Percentiles rank a stretch among this genome's conserved stretches.
Evolutionary conservation across 2,797 vertebrate genomes (phyloP).

Genomic region (Cynopterus sphinx): DNA sequence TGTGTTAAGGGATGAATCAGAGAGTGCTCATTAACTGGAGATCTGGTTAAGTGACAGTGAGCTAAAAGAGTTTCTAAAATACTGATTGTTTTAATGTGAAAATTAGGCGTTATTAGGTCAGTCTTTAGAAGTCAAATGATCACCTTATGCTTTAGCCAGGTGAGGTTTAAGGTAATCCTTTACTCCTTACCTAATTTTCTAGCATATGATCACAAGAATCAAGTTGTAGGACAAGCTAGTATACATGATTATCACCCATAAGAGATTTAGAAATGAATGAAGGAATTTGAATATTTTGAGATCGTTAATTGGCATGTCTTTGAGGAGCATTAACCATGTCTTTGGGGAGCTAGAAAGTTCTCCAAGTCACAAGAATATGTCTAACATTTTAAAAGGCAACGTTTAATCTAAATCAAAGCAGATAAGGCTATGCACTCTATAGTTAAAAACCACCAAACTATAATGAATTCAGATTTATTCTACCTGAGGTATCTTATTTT

Average conservation of each 20-base stretch:
- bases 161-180: background rate
- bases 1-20: background rate
- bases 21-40: background rate
- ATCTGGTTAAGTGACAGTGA: background rate
- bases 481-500: background rate
- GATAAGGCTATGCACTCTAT: background rate
- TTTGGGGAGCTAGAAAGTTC: background rate
- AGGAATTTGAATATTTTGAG: background rate
- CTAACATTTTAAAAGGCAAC: slow-evolving; percentile 43
- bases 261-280: background rate
- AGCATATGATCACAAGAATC: background rate
- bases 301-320: background rate
- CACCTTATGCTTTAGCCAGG: background rate
- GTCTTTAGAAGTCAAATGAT: background rate
- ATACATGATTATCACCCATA: background rate
- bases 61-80: background rate
- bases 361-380: background rate
- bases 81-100: background rate
- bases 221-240: background rate
- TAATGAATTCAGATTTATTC: slow-evolving; percentile 14
- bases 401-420: background rate
- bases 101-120: background rate
- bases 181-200: background rate
- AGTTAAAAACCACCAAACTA: background rate
- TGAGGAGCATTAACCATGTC: background rate